Base-by-base conservation (phyloP, 1,140 invertebrate species). In the Argopecten irradians region DNA sequence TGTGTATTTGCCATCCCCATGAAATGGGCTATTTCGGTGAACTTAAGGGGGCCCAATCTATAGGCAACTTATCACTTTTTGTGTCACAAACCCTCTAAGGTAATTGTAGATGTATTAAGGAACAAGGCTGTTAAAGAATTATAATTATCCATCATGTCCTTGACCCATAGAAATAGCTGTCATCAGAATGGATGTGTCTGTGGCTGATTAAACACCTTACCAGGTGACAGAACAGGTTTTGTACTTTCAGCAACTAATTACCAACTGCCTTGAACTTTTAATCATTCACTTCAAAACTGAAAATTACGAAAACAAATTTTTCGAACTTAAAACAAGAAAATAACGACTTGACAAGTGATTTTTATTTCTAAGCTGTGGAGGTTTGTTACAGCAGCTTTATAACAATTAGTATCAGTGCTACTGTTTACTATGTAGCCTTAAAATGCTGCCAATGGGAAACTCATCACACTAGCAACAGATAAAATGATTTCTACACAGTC, bases 291-390 rank as follows among this genome's bases (percentile, higher is more conserved):
- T 3, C 55, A 22, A 28, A 11, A n/a, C 28, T 71, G 55, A 71
- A 71, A 71, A 71, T 71, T 71, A 28, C n/a, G 55, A 71, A 71
- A 71, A 71, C 55, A 71, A 71, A 71, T 71, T 71, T 71, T 71
- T 71, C 55, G 28, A 3, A 5, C 28, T n/a, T 39, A 28, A 28
- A 3, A 46, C 5, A 22, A 71, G 28, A n/a, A 71, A 71, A 28
- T 28, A 28, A 71, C 28, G 55, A 71, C 5, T n/a, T 3, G 55
- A 71, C n/a, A 71, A 71, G 5, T 8, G 43, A 46, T 46, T 46
- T 71, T 71, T n/a, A 71, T 71, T 71, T 22, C n/a, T 11, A 16
- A 28, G 2, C 13, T 46, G 9, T 46, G 28, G 55, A 19, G 22
- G 14, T 71, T n/a, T 71, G 55, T 11, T 71, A 71, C 22, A 39